Percentiles rank a stretch among this genome's conserved stretches.
These are phyloP conservation scores for Oplegnathus fasciatus DNA, from an alignment of 2,113 vertebrate genomes.

Conservation along the genomic window DNA sequence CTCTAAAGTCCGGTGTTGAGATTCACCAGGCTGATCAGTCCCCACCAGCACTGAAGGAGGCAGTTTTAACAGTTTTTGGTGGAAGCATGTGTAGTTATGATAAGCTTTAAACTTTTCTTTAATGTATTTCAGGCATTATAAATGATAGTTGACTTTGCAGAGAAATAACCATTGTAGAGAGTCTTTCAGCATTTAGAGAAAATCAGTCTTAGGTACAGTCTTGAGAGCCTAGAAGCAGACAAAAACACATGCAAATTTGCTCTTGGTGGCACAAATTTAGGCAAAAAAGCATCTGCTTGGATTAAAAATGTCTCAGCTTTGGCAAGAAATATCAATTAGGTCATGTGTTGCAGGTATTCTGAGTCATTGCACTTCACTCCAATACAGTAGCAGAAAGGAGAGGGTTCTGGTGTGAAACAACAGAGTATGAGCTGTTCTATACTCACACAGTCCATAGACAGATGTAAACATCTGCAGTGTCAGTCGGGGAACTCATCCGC, in stretches of 20 bases:
- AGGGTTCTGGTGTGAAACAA: not conserved
- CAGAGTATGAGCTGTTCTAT: not conserved
- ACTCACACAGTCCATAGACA: not conserved
- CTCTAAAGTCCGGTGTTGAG: conserved; percentile 18
- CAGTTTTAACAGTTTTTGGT: not conserved
- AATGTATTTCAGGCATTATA: not conserved
- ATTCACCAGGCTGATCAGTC: conserved; percentile 25
- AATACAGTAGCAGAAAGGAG: not conserved
- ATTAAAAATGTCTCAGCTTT: not conserved
- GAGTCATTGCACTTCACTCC: conserved; percentile 19
- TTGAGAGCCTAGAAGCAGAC: not conserved
- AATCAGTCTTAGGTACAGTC: not conserved
- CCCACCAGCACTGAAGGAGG: not conserved
- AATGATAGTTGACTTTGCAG: not conserved
- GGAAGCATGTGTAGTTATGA: not conserved
- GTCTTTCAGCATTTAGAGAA: not conserved
- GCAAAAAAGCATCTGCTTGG: not conserved
- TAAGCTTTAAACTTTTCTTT: not conserved
- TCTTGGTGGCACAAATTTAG: not conserved
- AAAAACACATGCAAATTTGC: not conserved
- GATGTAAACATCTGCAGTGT: conserved; percentile 7
- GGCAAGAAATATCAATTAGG: not conserved
- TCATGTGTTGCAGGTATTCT: conserved; percentile 1
- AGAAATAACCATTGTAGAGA: not conserved
- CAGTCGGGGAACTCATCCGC: not conserved